Base-by-base conservation (phyloP, 2,888 invertebrate species). In the Plemyria rubiginata region DNA sequence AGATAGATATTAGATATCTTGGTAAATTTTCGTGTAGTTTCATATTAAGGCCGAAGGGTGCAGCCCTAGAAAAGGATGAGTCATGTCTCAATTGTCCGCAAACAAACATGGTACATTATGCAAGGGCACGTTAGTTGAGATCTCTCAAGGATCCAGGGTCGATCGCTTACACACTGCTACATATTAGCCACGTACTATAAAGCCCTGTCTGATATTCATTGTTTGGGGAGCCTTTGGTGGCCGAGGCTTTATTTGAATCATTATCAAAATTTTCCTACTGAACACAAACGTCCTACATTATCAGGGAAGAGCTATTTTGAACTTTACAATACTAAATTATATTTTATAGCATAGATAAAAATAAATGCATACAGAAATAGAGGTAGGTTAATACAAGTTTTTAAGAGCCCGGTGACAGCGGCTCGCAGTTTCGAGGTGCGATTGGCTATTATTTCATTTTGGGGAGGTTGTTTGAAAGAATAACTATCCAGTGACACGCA, bases 61-160 rank as follows among this genome's bases (percentile, higher is more conserved):
- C 62, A 36, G 16, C 59, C 40, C 59, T 59, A 63, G 32, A 22
- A 45, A 16, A 11, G 49, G 46, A 74, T 74, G 77, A 76, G 66
- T 66, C 75, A 76, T 79, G 80, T 79, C 78, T 80, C 80, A 77
- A 80, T 80, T 72, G 79, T 72, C 70, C 69, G 67, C 67, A 68
- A 70, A 71, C 62, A 58, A 62, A 58, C 58, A 62, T 8, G 32
- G 7, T 12, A 48, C 13, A 58, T 60, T 60, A 65, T 60, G 65
- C 57, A 57, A 48, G 28, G 45, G 51, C 57, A 65, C 60, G 57
- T 29, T 28, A 52, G 43, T 22, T 29, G 15, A 29, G 51, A 59
- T 53, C 55, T 13, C 7, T 51, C 43, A 22, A n/a, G 46, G 58
- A 51, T 40, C 45, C 51, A 40, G 40, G 54, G n/a, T 22, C 50